Base-by-base conservation (phyloP, 23 tunicate species). In the Halocynthia aurantium region DNA sequence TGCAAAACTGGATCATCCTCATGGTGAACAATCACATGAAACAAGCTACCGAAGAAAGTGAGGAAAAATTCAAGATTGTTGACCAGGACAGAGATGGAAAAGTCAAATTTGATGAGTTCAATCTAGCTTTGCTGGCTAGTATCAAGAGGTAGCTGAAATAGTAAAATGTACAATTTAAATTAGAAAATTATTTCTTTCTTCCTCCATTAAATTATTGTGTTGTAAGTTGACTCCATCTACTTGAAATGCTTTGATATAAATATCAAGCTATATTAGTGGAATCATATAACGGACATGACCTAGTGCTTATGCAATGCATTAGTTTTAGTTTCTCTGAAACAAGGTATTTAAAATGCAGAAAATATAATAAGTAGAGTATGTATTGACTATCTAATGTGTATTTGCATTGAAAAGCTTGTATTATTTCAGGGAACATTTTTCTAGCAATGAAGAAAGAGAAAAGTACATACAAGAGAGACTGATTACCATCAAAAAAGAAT, bases 1-100 rank as follows among this genome's bases (percentile, higher is more conserved):
- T 74, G 21, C 78, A 74, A 54, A 21, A 22, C 13, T 74, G 78
- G 78, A 74, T 74, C 8, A 74, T 74, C 55, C 12, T 51, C 10
- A 74, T 74, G 78, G 78, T 74, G 13, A 54, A 54, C 10, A 64
- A 74, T 74, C 78, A 74, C 22, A 74, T 74, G 78, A 12, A 53
- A 10, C 78, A 74, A 74, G 62, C 78, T 8, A 54, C 22, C 44
- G 21, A 13, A 15, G 78, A 74, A 51, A 74, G 78, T 54, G 60
- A 56, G 11, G 31, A 56, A 13, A 74, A 74, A 54, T 74, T 54
- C 6, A 21, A 53, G 55, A 74, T 74, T 54, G 60, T 55, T 10
- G 78, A 49, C 12, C n/a, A 74, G 10, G 10, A 22, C 11, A n/a
- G 21, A 11, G 78, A 8, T 8, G 31, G 10, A 17, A 1, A 8